These are phyloP conservation scores for Osedax frankpressi DNA, from an alignment of 2,888 invertebrate species.

Conservation along the genomic window DNA sequence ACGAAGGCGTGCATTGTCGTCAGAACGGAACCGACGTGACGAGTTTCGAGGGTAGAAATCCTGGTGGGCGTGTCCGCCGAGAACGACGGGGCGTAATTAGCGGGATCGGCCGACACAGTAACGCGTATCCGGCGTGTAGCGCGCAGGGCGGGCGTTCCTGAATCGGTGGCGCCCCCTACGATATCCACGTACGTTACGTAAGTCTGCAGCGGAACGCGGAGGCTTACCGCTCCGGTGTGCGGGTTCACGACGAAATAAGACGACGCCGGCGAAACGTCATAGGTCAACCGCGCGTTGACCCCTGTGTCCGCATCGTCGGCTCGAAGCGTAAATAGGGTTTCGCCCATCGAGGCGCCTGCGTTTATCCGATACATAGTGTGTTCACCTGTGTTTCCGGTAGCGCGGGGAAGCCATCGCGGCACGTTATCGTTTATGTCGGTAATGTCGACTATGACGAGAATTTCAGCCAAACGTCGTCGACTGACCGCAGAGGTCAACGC, in stretches of 20 bases:
- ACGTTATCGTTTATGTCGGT: background rate
- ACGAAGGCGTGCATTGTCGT: background rate
- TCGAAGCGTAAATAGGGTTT: background rate
- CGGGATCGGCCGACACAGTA: background rate
- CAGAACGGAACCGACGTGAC: background rate
- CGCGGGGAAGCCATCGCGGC: background rate
- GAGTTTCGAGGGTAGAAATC: background rate
- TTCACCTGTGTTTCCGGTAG: too few species aligned
- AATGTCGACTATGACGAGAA: background rate
- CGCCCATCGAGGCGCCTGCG: background rate
- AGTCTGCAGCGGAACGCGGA: background rate
- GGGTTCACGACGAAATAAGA: background rate
- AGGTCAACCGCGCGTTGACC: background rate
- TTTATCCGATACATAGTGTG: background rate
- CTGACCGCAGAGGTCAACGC: background rate
- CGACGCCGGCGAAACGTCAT: background rate
- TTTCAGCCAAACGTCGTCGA: too few species aligned
- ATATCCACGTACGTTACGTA: background rate
- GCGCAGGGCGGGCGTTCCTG: background rate
- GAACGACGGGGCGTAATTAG: background rate
- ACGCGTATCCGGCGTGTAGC: background rate
- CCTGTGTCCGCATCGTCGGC: background rate
- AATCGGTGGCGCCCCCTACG: background rate
- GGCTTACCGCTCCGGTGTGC: background rate
- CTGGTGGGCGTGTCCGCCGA: background rate